Conservation (phyloP, 2,888 invertebrate species). For the Corythucha ciliata region DNA sequence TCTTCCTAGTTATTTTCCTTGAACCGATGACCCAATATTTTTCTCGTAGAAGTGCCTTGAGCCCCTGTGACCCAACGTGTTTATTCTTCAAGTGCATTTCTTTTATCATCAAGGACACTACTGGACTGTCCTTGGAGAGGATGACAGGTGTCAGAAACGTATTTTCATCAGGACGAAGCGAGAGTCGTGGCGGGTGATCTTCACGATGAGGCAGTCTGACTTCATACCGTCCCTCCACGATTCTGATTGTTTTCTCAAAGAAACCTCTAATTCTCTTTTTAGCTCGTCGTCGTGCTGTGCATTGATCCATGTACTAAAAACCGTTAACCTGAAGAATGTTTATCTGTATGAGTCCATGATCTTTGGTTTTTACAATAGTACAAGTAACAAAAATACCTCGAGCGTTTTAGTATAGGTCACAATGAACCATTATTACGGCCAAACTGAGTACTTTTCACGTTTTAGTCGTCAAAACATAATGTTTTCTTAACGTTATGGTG, state of each 20-base stretch:
- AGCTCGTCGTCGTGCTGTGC: too few relatives aligned
- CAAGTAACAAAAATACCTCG: slow-evolving; percentile 26
- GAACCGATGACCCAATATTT: slow-evolving; percentile 25
- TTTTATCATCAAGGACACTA: too few relatives aligned
- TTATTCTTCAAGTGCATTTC: slow-evolving; percentile 7
- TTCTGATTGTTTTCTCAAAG: slow-evolving; percentile 33
- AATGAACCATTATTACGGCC: too few relatives aligned
- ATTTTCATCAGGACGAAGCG: too few relatives aligned
- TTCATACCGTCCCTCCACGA: slow-evolving; percentile 37
- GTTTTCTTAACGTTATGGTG: too few relatives aligned
- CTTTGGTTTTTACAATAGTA: slow-evolving; percentile 24
- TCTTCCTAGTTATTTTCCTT: slow-evolving; percentile 8
- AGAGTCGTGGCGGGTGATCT: slow-evolving; percentile 36
- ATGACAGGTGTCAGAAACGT: too few relatives aligned
- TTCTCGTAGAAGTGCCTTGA: slow-evolving; percentile 20
- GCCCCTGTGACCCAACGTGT: slow-evolving; percentile 17
- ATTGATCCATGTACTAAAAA: too few relatives aligned
- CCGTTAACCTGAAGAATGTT: slow-evolving; percentile 8
- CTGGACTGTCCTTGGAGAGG: too few relatives aligned
- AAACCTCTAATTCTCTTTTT: slow-evolving; percentile 11
- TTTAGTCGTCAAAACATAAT: too few relatives aligned
- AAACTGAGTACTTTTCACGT: too few relatives aligned
- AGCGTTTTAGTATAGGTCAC: too few relatives aligned
- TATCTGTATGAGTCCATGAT: slow-evolving; percentile 7
- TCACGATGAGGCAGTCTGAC: slow-evolving; percentile 38